phyloP scores from a whole-genome alignment of 2,113 vertebrate species.

The Romanogobio albipinnatus region DNA sequence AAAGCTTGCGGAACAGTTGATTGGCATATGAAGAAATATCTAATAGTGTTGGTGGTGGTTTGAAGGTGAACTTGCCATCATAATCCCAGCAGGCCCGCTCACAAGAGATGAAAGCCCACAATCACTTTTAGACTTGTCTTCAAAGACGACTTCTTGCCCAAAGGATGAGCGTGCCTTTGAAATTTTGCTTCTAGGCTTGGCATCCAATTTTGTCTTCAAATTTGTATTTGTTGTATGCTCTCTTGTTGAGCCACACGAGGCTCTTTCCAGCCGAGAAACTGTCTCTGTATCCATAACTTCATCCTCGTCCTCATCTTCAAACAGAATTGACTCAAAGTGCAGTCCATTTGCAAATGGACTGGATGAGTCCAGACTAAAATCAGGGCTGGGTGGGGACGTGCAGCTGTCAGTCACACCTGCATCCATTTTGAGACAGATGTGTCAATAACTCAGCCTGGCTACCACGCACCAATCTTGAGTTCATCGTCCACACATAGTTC shows the following conservation, averaged over 20 bases:
- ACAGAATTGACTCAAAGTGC: slow-evolving; percentile 78
- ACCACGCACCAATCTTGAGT: slow-evolving; percentile 27
- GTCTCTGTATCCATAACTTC: slow-evolving; percentile 52
- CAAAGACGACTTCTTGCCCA: slow-evolving; percentile 67
- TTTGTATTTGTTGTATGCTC: not conserved
- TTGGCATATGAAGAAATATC: not conserved
- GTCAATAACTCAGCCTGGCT: slow-evolving; percentile 5
- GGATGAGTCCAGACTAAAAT: slow-evolving; percentile 77
- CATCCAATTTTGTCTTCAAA: slow-evolving; percentile 14
- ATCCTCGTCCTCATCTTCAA: slow-evolving; percentile 72
- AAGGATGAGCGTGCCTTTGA: slow-evolving; percentile 56
- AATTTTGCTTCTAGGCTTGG: slow-evolving; percentile 54
- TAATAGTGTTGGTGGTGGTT: not conserved
- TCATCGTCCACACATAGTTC: slow-evolving; percentile 31
- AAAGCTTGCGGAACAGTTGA: not conserved
- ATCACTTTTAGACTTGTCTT: slow-evolving; percentile 73
- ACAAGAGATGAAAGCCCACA: slow-evolving; percentile 63
- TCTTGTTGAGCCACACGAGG: not conserved
- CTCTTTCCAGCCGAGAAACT: not conserved
- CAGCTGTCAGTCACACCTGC: slow-evolving; percentile 44
- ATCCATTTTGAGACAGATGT: slow-evolving; percentile 44
- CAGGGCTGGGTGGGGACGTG: slow-evolving; percentile 75
- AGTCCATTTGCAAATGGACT: slow-evolving; percentile 77
- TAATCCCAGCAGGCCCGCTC: slow-evolving; percentile 55
- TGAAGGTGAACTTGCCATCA: slow-evolving; percentile 66